phyloP scores from a whole-genome alignment of 2,113 vertebrate species.

The Oplegnathus fasciatus region DNA sequence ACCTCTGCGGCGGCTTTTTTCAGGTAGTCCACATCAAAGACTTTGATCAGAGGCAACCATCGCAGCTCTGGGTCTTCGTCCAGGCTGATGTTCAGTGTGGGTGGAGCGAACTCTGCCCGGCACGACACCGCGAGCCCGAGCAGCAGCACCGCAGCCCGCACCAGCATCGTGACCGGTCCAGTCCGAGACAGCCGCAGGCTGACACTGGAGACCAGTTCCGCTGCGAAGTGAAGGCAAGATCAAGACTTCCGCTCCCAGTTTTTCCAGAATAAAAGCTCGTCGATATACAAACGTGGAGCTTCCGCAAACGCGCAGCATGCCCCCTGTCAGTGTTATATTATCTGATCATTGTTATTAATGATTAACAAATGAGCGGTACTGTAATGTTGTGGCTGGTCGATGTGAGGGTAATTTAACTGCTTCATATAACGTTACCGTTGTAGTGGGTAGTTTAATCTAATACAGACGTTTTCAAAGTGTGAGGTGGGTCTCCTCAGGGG shows the following conservation, averaged over 20 bases:
- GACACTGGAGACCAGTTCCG: not conserved
- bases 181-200: not conserved
- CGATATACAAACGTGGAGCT: no score
- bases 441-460: not conserved
- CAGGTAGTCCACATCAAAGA: slow-evolving; percentile 72
- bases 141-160: slow-evolving; percentile 11
- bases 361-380: not conserved
- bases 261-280: slow-evolving; percentile 60
- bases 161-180: not conserved
- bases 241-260: not conserved
- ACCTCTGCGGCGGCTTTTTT: slow-evolving; percentile 73
- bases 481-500: no score
- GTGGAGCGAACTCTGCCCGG: slow-evolving; percentile 60
- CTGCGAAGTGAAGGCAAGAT: accelerated
- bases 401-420: not conserved
- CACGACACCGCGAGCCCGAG: slow-evolving; percentile 20
- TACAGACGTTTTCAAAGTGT: no score
- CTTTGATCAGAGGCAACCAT: slow-evolving; percentile 74
- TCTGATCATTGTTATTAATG: not conserved
- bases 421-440: no score
- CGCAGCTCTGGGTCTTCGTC: slow-evolving; percentile 72
- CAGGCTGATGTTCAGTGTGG: slow-evolving; percentile 80
- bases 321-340: not conserved
- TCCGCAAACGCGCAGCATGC: no score
- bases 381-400: not conserved